phyloP scores from a whole-genome alignment of 2,113 vertebrate genomes.

The Myotis davidii region DNA sequence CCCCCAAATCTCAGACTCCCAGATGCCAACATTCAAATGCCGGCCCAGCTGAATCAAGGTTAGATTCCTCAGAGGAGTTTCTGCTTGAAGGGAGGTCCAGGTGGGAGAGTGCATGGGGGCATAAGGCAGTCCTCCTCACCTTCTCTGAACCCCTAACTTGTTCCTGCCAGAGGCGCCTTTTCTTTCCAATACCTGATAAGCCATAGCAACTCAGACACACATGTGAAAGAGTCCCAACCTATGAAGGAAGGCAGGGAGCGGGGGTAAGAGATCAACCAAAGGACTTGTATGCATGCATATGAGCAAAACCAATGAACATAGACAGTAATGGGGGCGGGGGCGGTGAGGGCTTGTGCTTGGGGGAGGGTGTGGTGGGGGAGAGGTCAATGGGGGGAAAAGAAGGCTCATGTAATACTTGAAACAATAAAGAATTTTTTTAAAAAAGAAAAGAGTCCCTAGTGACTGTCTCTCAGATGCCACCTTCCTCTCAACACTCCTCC shows the following conservation, averaged over 20 bases:
- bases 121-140: fast-evolving
- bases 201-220: not conserved
- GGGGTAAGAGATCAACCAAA: no score
- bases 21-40: not conserved
- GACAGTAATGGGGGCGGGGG: no score
- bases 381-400: no score
- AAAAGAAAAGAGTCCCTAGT: not conserved
- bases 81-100: not conserved
- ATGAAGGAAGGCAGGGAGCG: no score
- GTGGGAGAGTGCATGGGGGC: not conserved
- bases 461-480: not conserved
- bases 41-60: not conserved
- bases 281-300: no score
- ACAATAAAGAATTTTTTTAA: no score
- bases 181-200: not conserved
- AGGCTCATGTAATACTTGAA: no score
- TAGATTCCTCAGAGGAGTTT: not conserved
- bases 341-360: no score
- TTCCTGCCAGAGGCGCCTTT: not conserved
- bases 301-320: no score
- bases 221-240: not conserved
- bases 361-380: no score
- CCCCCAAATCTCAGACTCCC: not conserved
- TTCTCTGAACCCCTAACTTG: not conserved
- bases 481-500: not conserved